Conservation (phyloP, 2,797 vertebrate genomes). For the Apogon hyalosoma region DNA sequence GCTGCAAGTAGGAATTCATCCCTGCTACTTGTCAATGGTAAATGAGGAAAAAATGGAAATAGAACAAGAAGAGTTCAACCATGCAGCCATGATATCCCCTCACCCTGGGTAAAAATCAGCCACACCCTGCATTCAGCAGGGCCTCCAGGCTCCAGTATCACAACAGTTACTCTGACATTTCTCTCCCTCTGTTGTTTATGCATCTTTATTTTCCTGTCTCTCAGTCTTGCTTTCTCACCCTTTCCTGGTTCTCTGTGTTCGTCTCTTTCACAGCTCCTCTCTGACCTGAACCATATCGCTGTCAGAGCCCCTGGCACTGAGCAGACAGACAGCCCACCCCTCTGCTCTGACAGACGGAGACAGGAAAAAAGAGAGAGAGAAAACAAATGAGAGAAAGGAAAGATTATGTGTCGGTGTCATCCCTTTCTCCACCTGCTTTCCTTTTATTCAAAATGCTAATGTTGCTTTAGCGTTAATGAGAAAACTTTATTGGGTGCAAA, state of each 20-base stretch:
- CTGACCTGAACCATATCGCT: constrained; percentile 76
- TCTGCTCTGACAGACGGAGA: constrained; percentile 47
- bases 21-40: constrained; percentile 44
- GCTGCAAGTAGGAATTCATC: constrained; percentile 62
- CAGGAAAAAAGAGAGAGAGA: constrained; percentile 10
- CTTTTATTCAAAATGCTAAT: constrained; percentile 20
- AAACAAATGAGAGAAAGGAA: constrained; percentile 58
- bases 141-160: constrained; percentile 59
- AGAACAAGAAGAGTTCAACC: constrained; percentile 34
- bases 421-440: constrained; percentile 47
- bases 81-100: constrained; percentile 58
- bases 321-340: constrained; percentile 67
- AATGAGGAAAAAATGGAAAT: constrained; percentile 29
- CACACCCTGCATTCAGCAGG: constrained; percentile 73
- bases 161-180: constrained; percentile 67
- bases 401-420: constrained; percentile 76
- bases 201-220: constrained; percentile 59
- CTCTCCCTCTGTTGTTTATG: constrained; percentile 58
- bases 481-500: constrained; percentile 48
- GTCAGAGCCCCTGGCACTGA: constrained; percentile 75
- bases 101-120: constrained; percentile 50
- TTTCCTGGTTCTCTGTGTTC: constrained; percentile 49
- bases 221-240: constrained; percentile 35
- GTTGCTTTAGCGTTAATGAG: constrained; percentile 31
- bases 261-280: constrained; percentile 58